Percentiles rank a stretch among this genome's conserved stretches.
These are phyloP conservation scores for Zelostemma sp. DNA, from an alignment of 1,140 invertebrate species.

Conservation along the genomic window DNA sequence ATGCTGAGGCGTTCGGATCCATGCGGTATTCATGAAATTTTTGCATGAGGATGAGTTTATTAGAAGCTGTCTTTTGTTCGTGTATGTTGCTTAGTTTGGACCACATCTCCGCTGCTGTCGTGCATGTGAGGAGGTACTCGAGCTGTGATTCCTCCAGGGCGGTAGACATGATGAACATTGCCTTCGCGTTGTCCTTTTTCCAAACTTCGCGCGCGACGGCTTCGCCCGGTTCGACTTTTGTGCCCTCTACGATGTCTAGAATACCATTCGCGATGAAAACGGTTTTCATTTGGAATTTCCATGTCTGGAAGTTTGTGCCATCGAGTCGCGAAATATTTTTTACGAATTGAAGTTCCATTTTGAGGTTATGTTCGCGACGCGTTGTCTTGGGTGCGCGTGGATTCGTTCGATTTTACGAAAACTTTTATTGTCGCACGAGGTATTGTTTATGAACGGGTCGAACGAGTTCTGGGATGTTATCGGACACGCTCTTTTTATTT, in stretches of 20 bases:
- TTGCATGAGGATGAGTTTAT: constrained; percentile 19
- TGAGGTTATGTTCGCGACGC: too few species aligned
- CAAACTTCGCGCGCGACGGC: not conserved
- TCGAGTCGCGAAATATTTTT: not conserved
- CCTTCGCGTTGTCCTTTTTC: constrained; percentile 13
- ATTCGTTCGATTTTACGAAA: too few species aligned
- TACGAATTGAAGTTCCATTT: too few species aligned
- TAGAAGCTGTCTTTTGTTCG: constrained; percentile 20
- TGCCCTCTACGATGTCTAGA: constrained; percentile 8
- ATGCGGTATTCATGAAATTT: constrained; percentile 31
- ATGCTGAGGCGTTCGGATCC: not conserved
- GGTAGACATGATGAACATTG: constrained; percentile 11
- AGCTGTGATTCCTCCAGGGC: constrained; percentile 10
- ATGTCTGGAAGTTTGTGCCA: constrained; percentile 15
- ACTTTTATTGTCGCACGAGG: too few species aligned
- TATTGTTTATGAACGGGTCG: too few species aligned
- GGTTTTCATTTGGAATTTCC: constrained; percentile 29
- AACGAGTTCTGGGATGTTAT: too few species aligned
- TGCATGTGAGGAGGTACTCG: constrained; percentile 10
- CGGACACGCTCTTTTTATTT: too few species aligned
- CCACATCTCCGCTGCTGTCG: constrained; percentile 23
- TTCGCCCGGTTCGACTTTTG: not conserved
- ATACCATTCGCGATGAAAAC: constrained; percentile 18
- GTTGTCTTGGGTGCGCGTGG: too few species aligned
- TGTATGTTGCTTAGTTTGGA: constrained; percentile 11